Evolutionary conservation across 2,797 vertebrate species (phyloP).

Genomic region (Novumbra hubbsi): DNA sequence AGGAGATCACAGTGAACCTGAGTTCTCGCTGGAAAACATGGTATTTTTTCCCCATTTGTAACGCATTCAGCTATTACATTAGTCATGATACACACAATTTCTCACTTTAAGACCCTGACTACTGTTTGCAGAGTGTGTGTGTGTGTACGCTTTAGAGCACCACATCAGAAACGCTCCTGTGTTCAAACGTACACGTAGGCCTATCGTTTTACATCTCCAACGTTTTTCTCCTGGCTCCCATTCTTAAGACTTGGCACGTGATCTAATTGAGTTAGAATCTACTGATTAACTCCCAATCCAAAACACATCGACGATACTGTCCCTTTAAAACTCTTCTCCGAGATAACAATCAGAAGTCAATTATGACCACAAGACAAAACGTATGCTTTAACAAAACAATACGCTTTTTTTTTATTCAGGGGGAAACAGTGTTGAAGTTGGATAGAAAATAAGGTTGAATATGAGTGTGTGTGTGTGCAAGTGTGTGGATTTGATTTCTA

Average conservation of each 20-base stretch:
- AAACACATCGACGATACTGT: conserved; percentile 23
- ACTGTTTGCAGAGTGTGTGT: not conserved
- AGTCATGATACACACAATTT: not conserved
- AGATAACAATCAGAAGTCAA: conserved; percentile 36
- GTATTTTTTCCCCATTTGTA: not conserved
- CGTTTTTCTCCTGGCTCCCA: conserved; percentile 30
- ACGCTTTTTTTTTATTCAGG: conserved; percentile 28
- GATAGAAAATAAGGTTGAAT: conserved; percentile 4
- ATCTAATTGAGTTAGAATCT: conserved; percentile 54
- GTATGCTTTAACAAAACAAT: conserved; percentile 46
- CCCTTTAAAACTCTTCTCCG: conserved; percentile 33
- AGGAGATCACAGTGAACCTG: not conserved
- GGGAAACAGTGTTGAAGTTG: conserved; percentile 39
- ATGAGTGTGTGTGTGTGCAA: conserved; percentile 28
- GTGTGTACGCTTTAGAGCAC: not conserved
- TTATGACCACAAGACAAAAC: conserved; percentile 40
- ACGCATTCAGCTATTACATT: not conserved
- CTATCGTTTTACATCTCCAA: conserved; percentile 54
- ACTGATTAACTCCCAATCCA: conserved; percentile 33
- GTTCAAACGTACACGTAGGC: conserved; percentile 39
- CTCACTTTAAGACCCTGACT: not conserved
- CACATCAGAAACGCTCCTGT: not conserved
- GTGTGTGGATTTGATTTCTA: conserved; percentile 48
- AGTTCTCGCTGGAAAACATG: not conserved
- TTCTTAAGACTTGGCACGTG: conserved; percentile 41